Evolutionary conservation across 2,797 vertebrate species (phyloP), one percentile per base, ranked within the genome.

Genomic region (Apodemus agrarius): DNA sequence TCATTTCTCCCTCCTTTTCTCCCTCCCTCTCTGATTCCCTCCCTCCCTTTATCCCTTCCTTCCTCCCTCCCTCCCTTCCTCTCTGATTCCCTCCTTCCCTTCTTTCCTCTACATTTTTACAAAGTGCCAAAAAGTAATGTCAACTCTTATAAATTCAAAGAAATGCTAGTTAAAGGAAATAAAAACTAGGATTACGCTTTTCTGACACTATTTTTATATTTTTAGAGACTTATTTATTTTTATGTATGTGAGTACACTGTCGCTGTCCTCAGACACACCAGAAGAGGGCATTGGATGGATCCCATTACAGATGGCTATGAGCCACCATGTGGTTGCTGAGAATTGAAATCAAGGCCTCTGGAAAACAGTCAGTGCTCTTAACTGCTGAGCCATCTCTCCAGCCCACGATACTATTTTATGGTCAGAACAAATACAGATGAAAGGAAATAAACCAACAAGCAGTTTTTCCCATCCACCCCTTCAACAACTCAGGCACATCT

Each of bases 1-100:
- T 61, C 17, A 54, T 31, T 5, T 34, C 0, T 10, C 0, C 34
- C 52, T 29, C 1, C 29, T 7, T 1, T 9, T 9, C 9, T 49
- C 19, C 3, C 1, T 1, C 13, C 24, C 1, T 7, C 1, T 16
- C 1, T 34, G 5, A 13, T 22, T 24, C 1, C 40, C 9, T 10
- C n/a, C 10, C 2, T 14, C 24, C 22, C 94, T 3, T 46, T 12
- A 4, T 16, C 6, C 9, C 52, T 22, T 24, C 13, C 40, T 29
- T 8, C 7, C 29, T 9, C 3, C 5, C 1, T 29, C 17, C 5
- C 19, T 78, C 2, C 2, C 12, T 52, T 7, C 13, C 29, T 19
- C 1, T 9, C 16, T 34, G 5, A 13, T 22, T 24, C 1, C 22
- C 52, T 34, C 5, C 31, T 31, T 29, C 7, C 22, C 26, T 57